Evolutionary conservation across 2,113 vertebrate genomes (phyloP), one percentile per base, ranked within the genome.

Genomic region (Condylura cristata): DNA sequence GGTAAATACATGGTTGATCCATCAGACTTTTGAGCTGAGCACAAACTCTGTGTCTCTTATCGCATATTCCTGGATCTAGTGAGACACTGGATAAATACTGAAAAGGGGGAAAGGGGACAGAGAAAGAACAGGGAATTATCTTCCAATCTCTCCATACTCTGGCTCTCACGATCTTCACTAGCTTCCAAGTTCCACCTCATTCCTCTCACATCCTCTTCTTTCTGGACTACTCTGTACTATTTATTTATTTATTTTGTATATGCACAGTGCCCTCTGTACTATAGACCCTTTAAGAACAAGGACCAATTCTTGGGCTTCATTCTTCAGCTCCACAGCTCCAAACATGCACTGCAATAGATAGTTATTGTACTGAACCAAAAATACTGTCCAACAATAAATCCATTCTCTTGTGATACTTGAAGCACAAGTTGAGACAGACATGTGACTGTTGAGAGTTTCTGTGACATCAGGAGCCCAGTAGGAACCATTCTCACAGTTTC

Each of bases 231-330:
- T n/a, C 61, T 22, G 24, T 9, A 22, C 28, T 89, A 4, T 65
- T 71, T 53, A 78, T 70, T 41, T 71, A 79, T 37, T 66, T 90
- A 32, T 41, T 94, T 84, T 65, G 70, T 72, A n/a, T 58, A 68
- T 28, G 10, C 28, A 46, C n/a, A 84, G 16, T 26, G n/a, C 10
- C 46, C 48, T n/a, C 32, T 63, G 28, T 12, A 30, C 34, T 24
- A 7, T 6, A 26, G 3, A n/a, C 20, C 48, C 12, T 32, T 41
- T 10, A 66, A 78, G 44, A 34, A 32, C 1, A 46, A 84, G 34
- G 8, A 60, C 17, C 12, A 9, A 51, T 75, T 60, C 46, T 56
- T 12, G 5, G 10, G 30, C 87, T 79, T 89, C 61, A 78, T 68
- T 34, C 4, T 61, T 61, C 11, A 28, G 14, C 12, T 14, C 37